A percentile compares a stretch with the other conserved stretches of the same genome.
Conservation (phyloP, 2,113 vertebrate species). For the Stigmatopora nigra region DNA sequence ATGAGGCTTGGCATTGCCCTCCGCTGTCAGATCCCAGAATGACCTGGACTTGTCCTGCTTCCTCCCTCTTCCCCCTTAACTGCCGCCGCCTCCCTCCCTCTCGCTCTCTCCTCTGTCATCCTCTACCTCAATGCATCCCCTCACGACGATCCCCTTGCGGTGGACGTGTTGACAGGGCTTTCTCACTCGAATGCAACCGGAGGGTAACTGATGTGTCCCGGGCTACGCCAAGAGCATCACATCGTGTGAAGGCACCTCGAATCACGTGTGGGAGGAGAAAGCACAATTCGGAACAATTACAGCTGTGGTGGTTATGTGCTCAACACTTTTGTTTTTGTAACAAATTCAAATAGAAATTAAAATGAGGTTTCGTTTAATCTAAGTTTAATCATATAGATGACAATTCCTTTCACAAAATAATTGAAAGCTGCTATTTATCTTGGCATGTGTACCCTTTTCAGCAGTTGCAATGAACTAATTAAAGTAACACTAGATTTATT, state of each 20-base stretch:
- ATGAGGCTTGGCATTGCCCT: constrained; percentile 61
- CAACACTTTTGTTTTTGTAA: neutral
- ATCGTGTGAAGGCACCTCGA: constrained; percentile 46
- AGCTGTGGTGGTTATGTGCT: constrained; percentile 38
- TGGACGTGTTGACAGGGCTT: constrained; percentile 58
- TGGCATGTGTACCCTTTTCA: too few relatives aligned
- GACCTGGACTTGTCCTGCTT: constrained; percentile 52
- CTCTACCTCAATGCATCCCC: constrained; percentile 40
- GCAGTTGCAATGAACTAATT: too few relatives aligned
- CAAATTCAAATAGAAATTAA: neutral
- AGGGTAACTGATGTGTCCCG: constrained; percentile 48
- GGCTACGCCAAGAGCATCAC: constrained; percentile 25
- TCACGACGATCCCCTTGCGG: constrained; percentile 42
- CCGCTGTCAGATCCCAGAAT: constrained; percentile 55
- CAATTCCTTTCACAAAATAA: too few relatives aligned
- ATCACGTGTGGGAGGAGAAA: constrained; percentile 18
- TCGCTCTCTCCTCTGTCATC: constrained; percentile 37
- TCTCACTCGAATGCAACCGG: constrained; percentile 50
- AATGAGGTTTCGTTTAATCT: too few relatives aligned
- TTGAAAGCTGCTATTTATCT: too few relatives aligned
- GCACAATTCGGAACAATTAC: constrained; percentile 35
- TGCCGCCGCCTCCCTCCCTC: constrained; percentile 11
- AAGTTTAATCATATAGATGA: too few relatives aligned
- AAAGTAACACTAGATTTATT: too few relatives aligned
- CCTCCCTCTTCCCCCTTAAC: constrained; percentile 23